Percentiles rank a stretch among this genome's conserved stretches.
phyloP scores from a whole-genome alignment of 2,888 invertebrate species.

The Agonum fuliginosum region DNA sequence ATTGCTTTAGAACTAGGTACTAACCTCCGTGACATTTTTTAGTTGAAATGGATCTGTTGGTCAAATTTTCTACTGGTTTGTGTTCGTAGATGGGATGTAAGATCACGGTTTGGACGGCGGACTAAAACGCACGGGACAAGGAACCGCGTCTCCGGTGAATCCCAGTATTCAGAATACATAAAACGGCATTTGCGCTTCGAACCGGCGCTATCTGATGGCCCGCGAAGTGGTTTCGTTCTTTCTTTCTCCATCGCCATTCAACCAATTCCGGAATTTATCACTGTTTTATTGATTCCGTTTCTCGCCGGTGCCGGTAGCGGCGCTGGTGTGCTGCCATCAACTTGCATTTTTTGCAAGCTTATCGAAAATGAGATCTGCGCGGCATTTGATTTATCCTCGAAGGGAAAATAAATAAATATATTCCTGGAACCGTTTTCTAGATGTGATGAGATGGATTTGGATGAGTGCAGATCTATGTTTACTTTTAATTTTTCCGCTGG shows the following conservation, averaged over 20 bases:
- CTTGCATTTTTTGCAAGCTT: slow-evolving; percentile 57
- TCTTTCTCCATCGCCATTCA: slow-evolving; percentile 36
- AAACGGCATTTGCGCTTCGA: slow-evolving; percentile 43
- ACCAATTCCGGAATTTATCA: slow-evolving; percentile 57
- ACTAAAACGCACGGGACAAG: neutral
- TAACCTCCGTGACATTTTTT: no score
- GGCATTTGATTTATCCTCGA: slow-evolving; percentile 51
- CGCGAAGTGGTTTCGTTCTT: slow-evolving; percentile 53
- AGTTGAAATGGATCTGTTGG: no score
- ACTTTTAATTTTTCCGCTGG: slow-evolving; percentile 45
- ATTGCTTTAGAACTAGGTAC: no score
- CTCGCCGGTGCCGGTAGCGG: slow-evolving; percentile 24
- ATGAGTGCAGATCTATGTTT: slow-evolving; percentile 34
- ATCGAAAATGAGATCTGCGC: slow-evolving; percentile 55
- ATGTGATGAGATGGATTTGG: slow-evolving; percentile 37
- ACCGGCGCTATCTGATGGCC: slow-evolving; percentile 52
- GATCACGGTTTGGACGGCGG: no score
- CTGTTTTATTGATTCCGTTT: slow-evolving; percentile 57
- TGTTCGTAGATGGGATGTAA: no score
- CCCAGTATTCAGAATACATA: slow-evolving; percentile 23
- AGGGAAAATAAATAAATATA: slow-evolving; percentile 55
- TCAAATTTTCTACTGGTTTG: no score
- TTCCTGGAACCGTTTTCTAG: slow-evolving; percentile 29
- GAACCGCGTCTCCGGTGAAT: neutral
- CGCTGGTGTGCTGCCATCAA: slow-evolving; percentile 38